Evolutionary conservation across 1,140 invertebrate species (phyloP), one percentile per base, ranked within the genome.

Genomic region (Drosophila novamexicana): DNA sequence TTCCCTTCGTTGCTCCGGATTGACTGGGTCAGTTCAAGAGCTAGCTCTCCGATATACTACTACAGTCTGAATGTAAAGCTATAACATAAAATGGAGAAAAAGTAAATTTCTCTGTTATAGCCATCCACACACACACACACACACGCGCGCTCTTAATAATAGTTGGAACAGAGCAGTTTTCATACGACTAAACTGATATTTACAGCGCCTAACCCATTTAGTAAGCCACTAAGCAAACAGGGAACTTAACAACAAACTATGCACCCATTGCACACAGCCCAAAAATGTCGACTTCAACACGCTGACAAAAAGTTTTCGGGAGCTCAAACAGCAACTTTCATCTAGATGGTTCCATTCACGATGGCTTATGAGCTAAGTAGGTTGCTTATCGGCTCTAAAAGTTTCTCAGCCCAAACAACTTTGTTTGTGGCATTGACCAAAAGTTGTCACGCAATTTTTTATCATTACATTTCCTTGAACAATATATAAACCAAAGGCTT

Each of bases 401-500:
- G 45, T 75, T 74, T 71, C 6, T n/a, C 45, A 56, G 44, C 34
- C 10, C 44, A 45, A n/a, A 66, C 34, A 70, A 52, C 65, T 68
- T 73, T 73, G 64, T 54, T 61, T 70, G 39, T 44, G 44, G 59
- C 57, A 67, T 59, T 70, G 72, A 64, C 59, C 44, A 74, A 61
- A 86, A 82, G 72, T 86, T 79, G 58, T 68, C 68, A 69, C 65
- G 18, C 76, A 86, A 86, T 86, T 88, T 82, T 75, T 86, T 80
- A 75, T 86, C 80, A 72, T 75, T 62, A 81, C 77, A 78, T 86
- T 86, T 72, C 29, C 36, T 42, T 29, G 32, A 34, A 42, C 37
- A 45, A 73, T 52, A 66, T 58, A 53, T 66, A 50, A 71, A 81
- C 66, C 71, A 72, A 79, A 69, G 49, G 82, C 77, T 75, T 78